Conservation (phyloP, 2,888 invertebrate genomes). For the Itoplectis maculator region DNA sequence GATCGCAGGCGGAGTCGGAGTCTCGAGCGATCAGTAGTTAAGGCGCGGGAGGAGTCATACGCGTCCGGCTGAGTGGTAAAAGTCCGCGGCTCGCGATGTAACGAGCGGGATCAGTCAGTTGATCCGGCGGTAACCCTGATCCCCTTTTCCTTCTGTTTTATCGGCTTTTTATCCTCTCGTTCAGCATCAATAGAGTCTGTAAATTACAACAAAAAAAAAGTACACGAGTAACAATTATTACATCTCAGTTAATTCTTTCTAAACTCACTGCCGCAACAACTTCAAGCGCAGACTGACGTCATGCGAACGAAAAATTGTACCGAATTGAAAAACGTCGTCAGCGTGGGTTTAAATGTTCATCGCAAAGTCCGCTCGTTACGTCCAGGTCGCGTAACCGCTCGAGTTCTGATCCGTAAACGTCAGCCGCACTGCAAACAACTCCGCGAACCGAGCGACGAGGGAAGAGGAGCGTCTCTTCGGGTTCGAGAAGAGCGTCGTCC, state of each 20-base stretch:
- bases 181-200: too few relatives aligned
- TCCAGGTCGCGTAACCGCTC: background rate
- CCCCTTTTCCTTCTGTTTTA: conserved; percentile 36
- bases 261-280: too few relatives aligned
- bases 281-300: too few relatives aligned
- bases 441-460: background rate
- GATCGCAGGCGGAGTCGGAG: background rate
- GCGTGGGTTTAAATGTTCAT: background rate
- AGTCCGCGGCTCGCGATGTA: conserved; percentile 6
- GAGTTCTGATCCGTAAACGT: background rate
- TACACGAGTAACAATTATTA: too few relatives aligned
- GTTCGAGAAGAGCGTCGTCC: background rate
- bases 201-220: too few relatives aligned
- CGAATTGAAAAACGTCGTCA: background rate
- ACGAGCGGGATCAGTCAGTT: conserved; percentile 11
- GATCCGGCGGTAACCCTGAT: conserved; percentile 37
- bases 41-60: background rate
- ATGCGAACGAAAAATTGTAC: too few relatives aligned
- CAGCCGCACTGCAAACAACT: background rate
- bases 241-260: too few relatives aligned
- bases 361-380: background rate
- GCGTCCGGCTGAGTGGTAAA: background rate
- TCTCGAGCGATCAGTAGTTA: conserved; percentile 8
- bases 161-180: conserved; percentile 1
- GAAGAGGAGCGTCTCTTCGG: background rate